phyloP scores from a whole-genome alignment of 2,797 vertebrate genomes.

The Fistularia tabacaria region DNA sequence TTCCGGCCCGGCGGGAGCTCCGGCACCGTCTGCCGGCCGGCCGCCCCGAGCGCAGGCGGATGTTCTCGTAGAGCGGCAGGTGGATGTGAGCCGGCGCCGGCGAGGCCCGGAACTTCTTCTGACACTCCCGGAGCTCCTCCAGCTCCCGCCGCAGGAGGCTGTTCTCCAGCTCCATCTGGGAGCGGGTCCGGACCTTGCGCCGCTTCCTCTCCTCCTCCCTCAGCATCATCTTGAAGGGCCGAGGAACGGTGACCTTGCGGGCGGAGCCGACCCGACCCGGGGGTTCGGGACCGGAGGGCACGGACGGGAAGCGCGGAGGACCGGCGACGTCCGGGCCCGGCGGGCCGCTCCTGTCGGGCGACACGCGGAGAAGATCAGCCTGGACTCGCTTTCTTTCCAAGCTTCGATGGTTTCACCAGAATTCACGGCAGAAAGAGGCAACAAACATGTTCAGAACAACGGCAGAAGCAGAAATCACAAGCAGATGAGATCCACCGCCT shows the following conservation, averaged over 20 bases:
- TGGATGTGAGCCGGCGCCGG: conserved; percentile 79
- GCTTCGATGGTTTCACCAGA: no score
- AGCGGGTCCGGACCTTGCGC: conserved; percentile 74
- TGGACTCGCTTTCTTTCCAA: no score
- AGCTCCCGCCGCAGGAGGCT: conserved; percentile 74
- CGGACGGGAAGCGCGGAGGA: conserved; percentile 10
- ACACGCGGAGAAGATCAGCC: neutral
- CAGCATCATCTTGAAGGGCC: conserved; percentile 89
- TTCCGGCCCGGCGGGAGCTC: no score
- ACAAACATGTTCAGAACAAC: no score
- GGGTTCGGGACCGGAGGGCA: conserved; percentile 3
- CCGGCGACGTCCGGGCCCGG: conserved; percentile 20
- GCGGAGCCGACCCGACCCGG: neutral
- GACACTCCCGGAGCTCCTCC: conserved; percentile 82
- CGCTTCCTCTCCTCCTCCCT: conserved; percentile 83
- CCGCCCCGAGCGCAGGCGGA: conserved; percentile 50
- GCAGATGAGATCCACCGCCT: no score
- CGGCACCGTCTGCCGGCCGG: no score
- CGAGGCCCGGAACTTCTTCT: conserved; percentile 84
- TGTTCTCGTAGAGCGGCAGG: conserved; percentile 74
- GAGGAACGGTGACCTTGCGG: conserved; percentile 78
- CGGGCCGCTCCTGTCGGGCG: conserved; percentile 24
- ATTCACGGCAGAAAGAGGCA: no score
- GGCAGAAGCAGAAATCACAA: no score
- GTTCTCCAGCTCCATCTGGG: conserved; percentile 76